Conservation (phyloP, 2,888 invertebrate genomes). For the Noctuana brunneofusca region DNA sequence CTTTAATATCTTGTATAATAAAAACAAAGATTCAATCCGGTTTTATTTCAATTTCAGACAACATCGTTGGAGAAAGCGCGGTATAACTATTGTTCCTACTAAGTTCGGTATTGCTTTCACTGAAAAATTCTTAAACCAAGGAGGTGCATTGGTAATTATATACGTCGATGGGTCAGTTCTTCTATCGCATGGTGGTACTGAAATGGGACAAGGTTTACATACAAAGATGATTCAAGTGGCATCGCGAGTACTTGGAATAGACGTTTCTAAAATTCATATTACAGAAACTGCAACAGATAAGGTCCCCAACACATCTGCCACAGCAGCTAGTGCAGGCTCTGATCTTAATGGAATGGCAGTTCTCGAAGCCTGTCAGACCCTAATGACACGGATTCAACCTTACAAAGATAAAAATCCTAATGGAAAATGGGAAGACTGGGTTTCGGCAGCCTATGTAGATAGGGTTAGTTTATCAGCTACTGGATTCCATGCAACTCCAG, state of each 20-base stretch:
- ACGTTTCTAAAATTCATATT: constrained; percentile 89
- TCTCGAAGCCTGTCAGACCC: constrained; percentile 89
- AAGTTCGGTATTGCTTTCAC: constrained; percentile 94
- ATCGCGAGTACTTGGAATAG: constrained; percentile 87
- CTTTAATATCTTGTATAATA: too few relatives aligned
- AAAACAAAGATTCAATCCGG: neutral
- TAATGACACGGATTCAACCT: constrained; percentile 89
- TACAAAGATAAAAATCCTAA: constrained; percentile 89
- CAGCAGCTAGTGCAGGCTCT: constrained; percentile 94
- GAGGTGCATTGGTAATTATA: constrained; percentile 93
- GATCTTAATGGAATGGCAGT: constrained; percentile 97
- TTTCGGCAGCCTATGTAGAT: constrained; percentile 88
- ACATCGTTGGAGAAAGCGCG: constrained; percentile 93
- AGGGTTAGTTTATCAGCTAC: constrained; percentile 91
- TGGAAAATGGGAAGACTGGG: constrained; percentile 93
- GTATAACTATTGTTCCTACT: constrained; percentile 91
- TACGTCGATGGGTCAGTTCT: constrained; percentile 95
- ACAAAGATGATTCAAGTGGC: constrained; percentile 98
- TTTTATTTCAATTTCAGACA: constrained; percentile 72
- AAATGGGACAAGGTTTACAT: constrained; percentile 98
- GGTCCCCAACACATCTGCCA: constrained; percentile 95
- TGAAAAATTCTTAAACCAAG: constrained; percentile 90
- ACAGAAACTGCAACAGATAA: constrained; percentile 94
- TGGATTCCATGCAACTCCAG: constrained; percentile 91
- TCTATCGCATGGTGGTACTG: constrained; percentile 95